Evolutionary conservation across 2,113 vertebrate species (phyloP), one percentile per base, ranked within the genome.

Genomic region (Pyrgilauda ruficollis): DNA sequence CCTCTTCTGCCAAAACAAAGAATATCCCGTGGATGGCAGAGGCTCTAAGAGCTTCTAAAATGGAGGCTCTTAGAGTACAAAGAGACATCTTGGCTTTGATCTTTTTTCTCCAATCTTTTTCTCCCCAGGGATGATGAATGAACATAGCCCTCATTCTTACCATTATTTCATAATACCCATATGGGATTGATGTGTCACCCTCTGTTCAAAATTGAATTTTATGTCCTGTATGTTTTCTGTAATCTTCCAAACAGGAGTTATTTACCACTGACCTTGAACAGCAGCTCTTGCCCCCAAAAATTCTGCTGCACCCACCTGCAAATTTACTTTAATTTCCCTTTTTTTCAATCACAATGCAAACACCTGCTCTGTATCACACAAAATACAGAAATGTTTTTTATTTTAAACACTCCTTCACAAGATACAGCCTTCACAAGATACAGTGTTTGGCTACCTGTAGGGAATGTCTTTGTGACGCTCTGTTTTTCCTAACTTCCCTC

Each of bases 121-220:
- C 53, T 77, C 50, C 31, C 35, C 39, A 49, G 31, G 28, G 18
- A 55, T 77, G 80, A 81, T 43, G 55, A 18, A 37, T 2, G 3
- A 74, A 56, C 2, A 1, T 8, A 61, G n/a, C 27, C 67, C 63
- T 43, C 21, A 1, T 39, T 64, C 22, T 80, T 80, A 61, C 35
- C 18, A 31, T 56, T 0, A 1, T 35, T 80, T 58, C 0, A 0
- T 55, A 67, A 44, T 52, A 55, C 12, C 28, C 41, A 16, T 0
- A 70, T 28, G 18, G 15, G 9, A 9, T 82, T 89, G 58, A 44
- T 53, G 50, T 49, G 14, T 17, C 27, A 44, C 39, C 44, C 78
- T 37, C 41, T 52, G 14, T 44, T 35, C 55, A 79, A 73, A 83
- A 70, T 1, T 62, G 47, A 15, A 8, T 74, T 87, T 86, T 55